Base-by-base conservation (phyloP, 2,797 vertebrate genomes). In the Peromyscus eremicus region DNA sequence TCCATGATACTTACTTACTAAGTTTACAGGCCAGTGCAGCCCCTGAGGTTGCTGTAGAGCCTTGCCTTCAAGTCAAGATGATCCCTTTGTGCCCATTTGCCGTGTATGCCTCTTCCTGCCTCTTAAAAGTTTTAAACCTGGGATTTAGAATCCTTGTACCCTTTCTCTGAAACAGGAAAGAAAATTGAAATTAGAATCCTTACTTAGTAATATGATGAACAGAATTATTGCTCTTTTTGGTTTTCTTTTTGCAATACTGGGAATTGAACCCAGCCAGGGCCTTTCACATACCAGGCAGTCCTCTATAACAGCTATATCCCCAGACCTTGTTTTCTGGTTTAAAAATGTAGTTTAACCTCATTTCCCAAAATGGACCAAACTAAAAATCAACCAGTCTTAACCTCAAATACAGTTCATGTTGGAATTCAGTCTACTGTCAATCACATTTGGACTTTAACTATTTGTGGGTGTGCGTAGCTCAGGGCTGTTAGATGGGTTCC, bases 281-380 rank as follows among this genome's bases (percentile, higher is more conserved):
- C 55, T 79, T n/a, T 5, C 40, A 37, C 32, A n/a, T 49, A 10
- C 32, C 23, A 90, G 43, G 43, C 75, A 79, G 32, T 57, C 21
- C 2, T 77, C 40, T 52, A 12, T 60, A 43, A 27, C 60, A 19
- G 40, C 32, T 64, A 4, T 52, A 49, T 49, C 13, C 21, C 57
- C 8, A 52, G 43, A 25, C 14, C 34, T 70, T 80, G 23, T 86
- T 96, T 95, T 96, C 62, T 96, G 4, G 79, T 75, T 89, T 86
- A 79, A 95, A 95, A 95, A 93, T 94, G n/a, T 64, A 89, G 32
- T 83, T 95, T 92, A 94, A 84, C 16, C 55, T 85, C 73, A 91
- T 91, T 95, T 95, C 34, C 16, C 91, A 83, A 95, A 95, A 77
- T 88, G 57, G 60, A 49, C 34, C 79, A 76, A 93, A 92, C 79